Evolutionary conservation across 2,888 invertebrate genomes (phyloP).

Genomic region (Allacma fusca): DNA sequence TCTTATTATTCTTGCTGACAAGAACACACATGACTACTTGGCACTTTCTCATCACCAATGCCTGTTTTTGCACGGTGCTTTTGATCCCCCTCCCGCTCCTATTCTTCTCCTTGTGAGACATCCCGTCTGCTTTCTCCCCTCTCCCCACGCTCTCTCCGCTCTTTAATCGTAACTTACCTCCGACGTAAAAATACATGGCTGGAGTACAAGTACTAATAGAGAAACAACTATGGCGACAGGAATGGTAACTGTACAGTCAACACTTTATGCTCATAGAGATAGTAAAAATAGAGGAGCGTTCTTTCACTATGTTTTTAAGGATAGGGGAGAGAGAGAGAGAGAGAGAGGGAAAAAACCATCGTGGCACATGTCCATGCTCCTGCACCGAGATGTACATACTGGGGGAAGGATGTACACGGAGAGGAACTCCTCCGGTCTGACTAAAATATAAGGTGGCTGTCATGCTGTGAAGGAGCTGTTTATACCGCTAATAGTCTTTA

Average conservation of each 20-base stretch:
- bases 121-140: too few species aligned
- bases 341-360: background rate
- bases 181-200: slow-evolving; percentile 3
- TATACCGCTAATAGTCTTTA: slow-evolving; percentile 47
- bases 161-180: slow-evolving; percentile 9
- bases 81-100: too few species aligned
- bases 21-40: slow-evolving; percentile 12
- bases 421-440: background rate
- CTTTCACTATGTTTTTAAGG: background rate
- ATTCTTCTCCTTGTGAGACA: too few species aligned
- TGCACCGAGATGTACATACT: too few species aligned
- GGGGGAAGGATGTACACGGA: background rate
- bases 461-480: slow-evolving; percentile 31
- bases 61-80: too few species aligned
- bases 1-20: slow-evolving; percentile 8
- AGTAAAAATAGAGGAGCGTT: slow-evolving; percentile 5
- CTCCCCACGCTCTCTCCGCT: background rate
- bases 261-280: background rate
- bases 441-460: slow-evolving; percentile 23
- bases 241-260: slow-evolving; percentile 1
- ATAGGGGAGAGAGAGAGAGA: background rate
- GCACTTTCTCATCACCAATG: background rate
- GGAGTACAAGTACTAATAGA: background rate
- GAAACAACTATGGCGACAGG: slow-evolving; percentile 12
- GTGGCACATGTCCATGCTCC: background rate